Base-by-base conservation (phyloP, 2,797 vertebrate species). In the Paratrypauchen microcephalus region DNA sequence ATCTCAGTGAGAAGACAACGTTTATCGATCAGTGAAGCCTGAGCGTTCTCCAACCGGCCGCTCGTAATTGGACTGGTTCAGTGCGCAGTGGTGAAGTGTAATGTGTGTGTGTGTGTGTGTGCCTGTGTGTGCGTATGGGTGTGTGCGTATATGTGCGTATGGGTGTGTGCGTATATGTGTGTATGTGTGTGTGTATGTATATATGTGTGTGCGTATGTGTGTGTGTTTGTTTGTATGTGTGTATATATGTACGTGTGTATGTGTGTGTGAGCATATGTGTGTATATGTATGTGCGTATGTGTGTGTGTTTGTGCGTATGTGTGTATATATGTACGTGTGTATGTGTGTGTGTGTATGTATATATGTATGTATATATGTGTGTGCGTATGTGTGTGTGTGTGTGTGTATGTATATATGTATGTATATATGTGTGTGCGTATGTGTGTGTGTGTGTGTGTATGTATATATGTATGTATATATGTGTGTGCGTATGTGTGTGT, bases 1-100 rank as follows among this genome's bases (percentile, higher is more conserved):
- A 65, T 59, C 18, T 13, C 12, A 41, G 39, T 9, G 61, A 72
- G 68, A 71, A 65, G 63, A 63, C 48, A 23, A 63, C 24, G 41
- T 15, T 5, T 23, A 52, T 26, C 69, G 69, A 72, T 61, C 69
- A 56, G 32, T 9, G 54, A 16, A 41, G 61, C 60, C 16, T 50
- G 66, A 39, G 47, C 62, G 66, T 58, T 36, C n/a, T 41, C 19
- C 55, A 16, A 63, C n/a, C 26, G 26, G 32, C 45, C 30, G 47
- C 32, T 52, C 50, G 45, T 63, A 50, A 65, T 50, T 47, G 39
- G 6, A 64, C 41, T 18, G 39, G 23, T 18, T 64, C 15, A 26
- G 41, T 24, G 36, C 8, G 28, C 28, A 11, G 18, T 15, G 23
- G 19, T 39, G 11, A n/a, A 59, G 57, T 63, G 60, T 15, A 47